These are phyloP conservation scores for Drosophila mimica DNA, from an alignment of 2,888 invertebrate species.

Conservation along the genomic window DNA sequence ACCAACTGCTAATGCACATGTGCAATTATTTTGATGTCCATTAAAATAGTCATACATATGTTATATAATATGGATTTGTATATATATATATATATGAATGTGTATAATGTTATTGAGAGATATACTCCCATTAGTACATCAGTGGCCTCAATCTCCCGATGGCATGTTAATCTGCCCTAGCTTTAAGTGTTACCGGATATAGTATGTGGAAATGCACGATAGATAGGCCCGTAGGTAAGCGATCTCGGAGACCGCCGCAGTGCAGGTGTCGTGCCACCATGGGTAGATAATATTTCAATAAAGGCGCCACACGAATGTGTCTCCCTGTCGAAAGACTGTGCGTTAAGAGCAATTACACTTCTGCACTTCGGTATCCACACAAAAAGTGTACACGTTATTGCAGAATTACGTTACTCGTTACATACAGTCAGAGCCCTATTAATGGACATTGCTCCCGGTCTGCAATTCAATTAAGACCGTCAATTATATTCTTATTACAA, in stretches of 20 bases:
- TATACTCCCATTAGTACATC: neutral
- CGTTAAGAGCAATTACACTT: constrained; percentile 52
- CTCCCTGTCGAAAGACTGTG: constrained; percentile 21
- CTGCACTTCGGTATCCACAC: constrained; percentile 61
- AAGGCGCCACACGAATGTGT: constrained; percentile 58
- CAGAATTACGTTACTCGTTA: constrained; percentile 36
- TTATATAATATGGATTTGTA: no score
- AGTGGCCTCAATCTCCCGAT: neutral
- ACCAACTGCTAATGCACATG: neutral
- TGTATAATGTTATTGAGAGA: neutral
- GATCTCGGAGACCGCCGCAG: constrained; percentile 46
- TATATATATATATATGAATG: no score
- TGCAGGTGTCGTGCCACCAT: constrained; percentile 48
- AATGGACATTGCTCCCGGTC: neutral
- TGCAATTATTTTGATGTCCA: no score
- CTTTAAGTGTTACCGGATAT: constrained; percentile 8
- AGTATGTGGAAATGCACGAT: constrained; percentile 5
- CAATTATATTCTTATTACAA: neutral
- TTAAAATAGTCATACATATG: no score
- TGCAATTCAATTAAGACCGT: neutral
- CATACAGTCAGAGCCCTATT: neutral
- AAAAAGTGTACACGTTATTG: constrained; percentile 43
- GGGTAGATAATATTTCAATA: constrained; percentile 52
- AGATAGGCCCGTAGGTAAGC: constrained; percentile 23
- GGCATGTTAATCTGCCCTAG: constrained; percentile 3